A percentile compares a stretch with the other conserved stretches of the same genome.
phyloP scores from a whole-genome alignment of 53 echinoderm and acorn worm species.

The Crossaster papposus region DNA sequence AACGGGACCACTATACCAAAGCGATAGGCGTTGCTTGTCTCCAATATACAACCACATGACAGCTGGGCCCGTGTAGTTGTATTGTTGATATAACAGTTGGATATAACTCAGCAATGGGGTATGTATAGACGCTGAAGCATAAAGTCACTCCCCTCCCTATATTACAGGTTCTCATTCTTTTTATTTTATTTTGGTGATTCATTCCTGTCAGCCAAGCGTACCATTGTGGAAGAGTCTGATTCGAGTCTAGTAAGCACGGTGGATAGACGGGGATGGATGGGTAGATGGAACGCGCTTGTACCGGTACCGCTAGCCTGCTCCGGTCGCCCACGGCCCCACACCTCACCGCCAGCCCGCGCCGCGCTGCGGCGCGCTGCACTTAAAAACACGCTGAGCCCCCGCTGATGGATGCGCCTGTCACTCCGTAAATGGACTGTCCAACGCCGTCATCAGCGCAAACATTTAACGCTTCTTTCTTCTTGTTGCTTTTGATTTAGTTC shows the following conservation, averaged over 20 bases:
- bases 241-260: constrained; percentile 14
- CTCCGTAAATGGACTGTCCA: constrained; percentile 60
- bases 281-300: background rate
- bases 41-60: constrained; percentile 19
- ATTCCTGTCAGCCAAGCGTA: constrained; percentile 47
- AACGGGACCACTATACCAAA: constrained; percentile 35
- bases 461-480: constrained; percentile 65
- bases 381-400: constrained; percentile 36
- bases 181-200: constrained; percentile 17
- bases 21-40: constrained; percentile 26
- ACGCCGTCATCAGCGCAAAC: constrained; percentile 62
- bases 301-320: background rate
- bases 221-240: constrained; percentile 46
- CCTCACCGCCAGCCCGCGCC: background rate
- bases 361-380: constrained; percentile 28
- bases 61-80: constrained; percentile 43
- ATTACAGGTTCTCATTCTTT: constrained; percentile 1
- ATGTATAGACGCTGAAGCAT: background rate
- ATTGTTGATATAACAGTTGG: constrained; percentile 55
- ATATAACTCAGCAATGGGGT: constrained; percentile 23
- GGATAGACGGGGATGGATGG: constrained; percentile 25
- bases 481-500: constrained; percentile 65
- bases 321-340: constrained; percentile 33
- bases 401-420: constrained; percentile 62
- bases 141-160: background rate